phyloP scores from a whole-genome alignment of 2,888 invertebrate species.

The Spodoptera littoralis region DNA sequence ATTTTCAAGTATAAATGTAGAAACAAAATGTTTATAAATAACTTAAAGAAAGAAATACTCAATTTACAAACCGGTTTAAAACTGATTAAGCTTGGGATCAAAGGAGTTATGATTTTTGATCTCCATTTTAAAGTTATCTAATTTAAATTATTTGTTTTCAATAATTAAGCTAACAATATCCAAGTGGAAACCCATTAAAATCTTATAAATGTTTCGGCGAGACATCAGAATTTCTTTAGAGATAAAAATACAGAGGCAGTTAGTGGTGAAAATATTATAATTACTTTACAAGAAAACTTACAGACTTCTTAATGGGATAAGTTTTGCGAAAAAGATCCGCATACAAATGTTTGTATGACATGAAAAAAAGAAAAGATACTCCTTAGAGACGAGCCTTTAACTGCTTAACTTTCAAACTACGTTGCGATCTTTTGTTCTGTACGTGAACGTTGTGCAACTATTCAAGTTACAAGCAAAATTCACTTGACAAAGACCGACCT shows the following conservation, averaged over 20 bases:
- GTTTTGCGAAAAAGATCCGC: constrained; percentile 62
- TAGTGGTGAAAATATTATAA: constrained; percentile 49
- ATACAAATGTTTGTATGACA: constrained; percentile 63
- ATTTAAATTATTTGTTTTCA: constrained; percentile 20
- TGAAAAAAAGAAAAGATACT: constrained; percentile 40
- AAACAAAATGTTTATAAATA: no score
- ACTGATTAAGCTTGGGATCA: constrained; percentile 15
- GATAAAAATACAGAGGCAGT: constrained; percentile 14
- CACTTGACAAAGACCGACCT: not conserved
- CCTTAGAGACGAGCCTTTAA: constrained; percentile 26
- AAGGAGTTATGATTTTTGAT: constrained; percentile 7
- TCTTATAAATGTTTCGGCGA: constrained; percentile 2
- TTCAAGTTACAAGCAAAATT: constrained; percentile 32
- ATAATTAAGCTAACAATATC: constrained; percentile 18
- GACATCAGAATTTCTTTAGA: constrained; percentile 8
- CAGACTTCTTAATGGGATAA: constrained; percentile 67
- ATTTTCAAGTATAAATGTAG: no score
- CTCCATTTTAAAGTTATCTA: constrained; percentile 18
- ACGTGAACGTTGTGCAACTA: constrained; percentile 26
- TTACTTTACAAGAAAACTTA: constrained; percentile 39
- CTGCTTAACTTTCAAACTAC: constrained; percentile 27
- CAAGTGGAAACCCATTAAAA: constrained; percentile 15
- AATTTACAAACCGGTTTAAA: constrained; percentile 1
- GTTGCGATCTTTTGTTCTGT: constrained; percentile 31
- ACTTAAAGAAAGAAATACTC: no score